Percentiles rank a stretch among this genome's conserved stretches.
Conservation (phyloP, 2,113 vertebrate genomes). For the Rhadina sibilatrix region DNA sequence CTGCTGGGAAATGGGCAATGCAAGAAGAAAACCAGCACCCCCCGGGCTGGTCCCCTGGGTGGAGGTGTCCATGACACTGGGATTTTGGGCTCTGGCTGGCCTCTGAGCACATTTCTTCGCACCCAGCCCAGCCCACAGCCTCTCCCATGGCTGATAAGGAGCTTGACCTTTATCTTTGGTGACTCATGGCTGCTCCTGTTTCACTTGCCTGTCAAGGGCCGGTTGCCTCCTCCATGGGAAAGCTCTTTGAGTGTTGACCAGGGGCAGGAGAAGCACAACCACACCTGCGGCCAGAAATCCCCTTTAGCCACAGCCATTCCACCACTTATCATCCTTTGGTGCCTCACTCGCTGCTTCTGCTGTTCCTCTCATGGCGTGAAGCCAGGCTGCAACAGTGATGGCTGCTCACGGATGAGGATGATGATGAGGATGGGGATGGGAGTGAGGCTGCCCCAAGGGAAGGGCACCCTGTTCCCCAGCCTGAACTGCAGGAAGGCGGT, state of each 20-base stretch:
- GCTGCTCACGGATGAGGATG: neutral
- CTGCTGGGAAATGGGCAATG: neutral
- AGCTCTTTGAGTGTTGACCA: neutral
- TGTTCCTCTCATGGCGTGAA: neutral
- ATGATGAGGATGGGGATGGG: neutral
- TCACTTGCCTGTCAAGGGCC: neutral
- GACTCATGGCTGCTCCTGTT: constrained; percentile 42
- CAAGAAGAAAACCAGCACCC: neutral
- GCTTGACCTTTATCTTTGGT: constrained; percentile 39
- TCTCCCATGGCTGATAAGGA: constrained; percentile 20
- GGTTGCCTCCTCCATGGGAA: neutral
- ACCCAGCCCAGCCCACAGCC: neutral
- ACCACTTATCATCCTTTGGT: accelerated
- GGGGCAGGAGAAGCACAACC: neutral
- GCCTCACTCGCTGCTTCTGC: neutral
- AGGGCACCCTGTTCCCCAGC: neutral
- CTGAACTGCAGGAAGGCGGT: neutral
- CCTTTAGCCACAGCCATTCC: neutral
- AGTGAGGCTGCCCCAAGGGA: neutral
- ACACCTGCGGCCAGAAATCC: neutral
- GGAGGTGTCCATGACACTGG: neutral
- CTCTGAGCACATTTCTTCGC: constrained; percentile 3
- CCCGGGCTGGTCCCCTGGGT: neutral
- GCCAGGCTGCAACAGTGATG: neutral
- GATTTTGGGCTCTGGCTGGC: neutral